Base-by-base conservation (phyloP, 92 coral and sea anemone genomes). In the Isaurus tuberculatus region DNA sequence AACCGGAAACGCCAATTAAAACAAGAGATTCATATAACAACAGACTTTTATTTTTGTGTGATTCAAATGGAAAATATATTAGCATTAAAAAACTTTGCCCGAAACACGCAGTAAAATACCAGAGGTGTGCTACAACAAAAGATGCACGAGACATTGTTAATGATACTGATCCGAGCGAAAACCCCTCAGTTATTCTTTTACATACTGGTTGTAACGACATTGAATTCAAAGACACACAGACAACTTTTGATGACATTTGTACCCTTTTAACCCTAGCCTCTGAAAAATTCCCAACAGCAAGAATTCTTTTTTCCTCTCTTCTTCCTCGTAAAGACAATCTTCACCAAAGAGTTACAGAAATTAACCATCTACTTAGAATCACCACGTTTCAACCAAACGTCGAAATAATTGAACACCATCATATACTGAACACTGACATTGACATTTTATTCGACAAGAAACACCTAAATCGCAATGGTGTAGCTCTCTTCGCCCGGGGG, bases 401-500 rank as follows among this genome's bases (percentile, higher is more conserved):
- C n/a, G 22, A 42, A 46, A 71, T 71, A 46, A 71, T 71, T 5
- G 77, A 71, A 37, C 77, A 71, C 77, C 27, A 25, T 33, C 75
- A 71, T 8, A 20, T 71, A 22, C 26, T 20, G 15, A 71, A 71
- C 58, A 43, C 7, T 71, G 77, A 71, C 58, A 22, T 6, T 34
- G 58, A 42, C 58, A 40, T 71, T 37, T 28, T 71, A 11, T 71
- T 71, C 42, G 77, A 71, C 55, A 71, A 44, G 32, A 71, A 71
- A 71, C 77, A 71, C 53, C 19, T 71, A 27, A 71, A 71, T 44
- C 77, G 77, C 57, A 22, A 26, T 13, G 77, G 77, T 26, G 77
- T 71, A 22, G 42, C 77, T 71, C 28, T 71, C n/a, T 71, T 71
- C 42, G 77, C 77, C 0, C 77, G 77, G 23, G 77, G 58, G n/a